A percentile compares a stretch with the other conserved stretches of the same genome.
Conservation (phyloP, 2,113 vertebrate species). For the Silurus asotus region DNA sequence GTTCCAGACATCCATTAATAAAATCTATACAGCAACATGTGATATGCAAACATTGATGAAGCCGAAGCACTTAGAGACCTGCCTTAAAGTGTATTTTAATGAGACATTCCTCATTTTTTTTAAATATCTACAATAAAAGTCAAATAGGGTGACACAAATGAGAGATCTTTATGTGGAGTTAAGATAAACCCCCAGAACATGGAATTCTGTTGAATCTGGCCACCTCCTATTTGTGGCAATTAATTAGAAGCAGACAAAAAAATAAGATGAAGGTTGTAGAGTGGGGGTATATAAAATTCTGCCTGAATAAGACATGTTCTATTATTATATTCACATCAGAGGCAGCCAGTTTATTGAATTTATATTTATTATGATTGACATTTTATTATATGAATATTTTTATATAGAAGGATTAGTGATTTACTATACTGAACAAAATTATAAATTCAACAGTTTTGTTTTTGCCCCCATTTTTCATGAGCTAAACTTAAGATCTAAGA, state of each 20-base stretch:
- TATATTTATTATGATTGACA: not conserved
- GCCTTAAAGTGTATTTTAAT: conserved; percentile 7
- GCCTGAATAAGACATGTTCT: not conserved
- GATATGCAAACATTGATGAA: conserved; percentile 18
- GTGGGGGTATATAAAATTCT: not conserved
- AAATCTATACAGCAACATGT: conserved; percentile 7
- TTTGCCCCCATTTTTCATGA: too few species aligned
- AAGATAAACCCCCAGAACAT: conserved; percentile 57
- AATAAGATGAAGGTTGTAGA: not conserved
- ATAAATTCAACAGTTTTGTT: too few species aligned
- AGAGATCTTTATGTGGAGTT: conserved; percentile 49
- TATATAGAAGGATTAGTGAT: not conserved
- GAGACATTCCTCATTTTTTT: conserved; percentile 15
- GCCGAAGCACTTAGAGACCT: not conserved
- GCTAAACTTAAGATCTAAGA: too few species aligned
- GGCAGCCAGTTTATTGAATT: not conserved
- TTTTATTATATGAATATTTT: not conserved
- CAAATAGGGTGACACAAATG: not conserved
- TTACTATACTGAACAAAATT: too few species aligned
- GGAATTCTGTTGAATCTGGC: conserved; percentile 51
- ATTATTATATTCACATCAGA: not conserved
- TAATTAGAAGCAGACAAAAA: conserved; percentile 34
- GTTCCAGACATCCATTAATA: conserved; percentile 3
- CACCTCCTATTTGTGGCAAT: conserved; percentile 42
- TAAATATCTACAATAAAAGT: conserved; percentile 16